These are phyloP conservation scores for Coleophora flavipennella DNA, from an alignment of 2,888 invertebrate species.

Conservation along the genomic window DNA sequence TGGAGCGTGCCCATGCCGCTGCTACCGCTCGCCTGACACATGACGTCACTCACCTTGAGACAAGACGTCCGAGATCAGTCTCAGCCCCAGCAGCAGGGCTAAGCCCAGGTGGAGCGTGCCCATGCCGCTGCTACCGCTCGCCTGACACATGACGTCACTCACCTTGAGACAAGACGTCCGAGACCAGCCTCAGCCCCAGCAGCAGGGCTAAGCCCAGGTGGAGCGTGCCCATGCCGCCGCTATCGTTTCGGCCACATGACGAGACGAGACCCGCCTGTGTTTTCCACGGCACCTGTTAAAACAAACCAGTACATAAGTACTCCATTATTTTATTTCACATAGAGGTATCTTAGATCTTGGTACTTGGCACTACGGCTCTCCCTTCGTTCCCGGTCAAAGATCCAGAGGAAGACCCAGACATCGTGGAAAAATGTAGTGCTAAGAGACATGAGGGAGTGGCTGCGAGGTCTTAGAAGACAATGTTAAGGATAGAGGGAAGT, in stretches of 20 bases:
- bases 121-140: slow-evolving; percentile 36
- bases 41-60: slow-evolving; percentile 23
- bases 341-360: too few relatives aligned
- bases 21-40: slow-evolving; percentile 17
- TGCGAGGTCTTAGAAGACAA: too few relatives aligned
- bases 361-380: too few relatives aligned
- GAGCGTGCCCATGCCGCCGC: slow-evolving; percentile 42
- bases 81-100: slow-evolving; percentile 29
- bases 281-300: too few relatives aligned
- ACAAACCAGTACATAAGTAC: too few relatives aligned
- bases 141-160: not conserved
- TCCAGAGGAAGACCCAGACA: too few relatives aligned
- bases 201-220: slow-evolving; percentile 35
- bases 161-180: slow-evolving; percentile 25
- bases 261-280: too few relatives aligned
- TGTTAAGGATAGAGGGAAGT: too few relatives aligned
- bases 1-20: slow-evolving; percentile 42
- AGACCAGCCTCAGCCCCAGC: slow-evolving; percentile 19
- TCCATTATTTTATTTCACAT: too few relatives aligned
- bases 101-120: slow-evolving; percentile 35
- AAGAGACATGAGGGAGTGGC: too few relatives aligned
- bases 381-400: too few relatives aligned
- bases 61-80: slow-evolving; percentile 9
- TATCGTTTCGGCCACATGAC: slow-evolving; percentile 24
- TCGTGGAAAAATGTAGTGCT: too few relatives aligned